A percentile compares a stretch with the other conserved stretches of the same genome.
Evolutionary conservation across 2,113 vertebrate species (phyloP).

Genomic region (Mixornis gularis): DNA sequence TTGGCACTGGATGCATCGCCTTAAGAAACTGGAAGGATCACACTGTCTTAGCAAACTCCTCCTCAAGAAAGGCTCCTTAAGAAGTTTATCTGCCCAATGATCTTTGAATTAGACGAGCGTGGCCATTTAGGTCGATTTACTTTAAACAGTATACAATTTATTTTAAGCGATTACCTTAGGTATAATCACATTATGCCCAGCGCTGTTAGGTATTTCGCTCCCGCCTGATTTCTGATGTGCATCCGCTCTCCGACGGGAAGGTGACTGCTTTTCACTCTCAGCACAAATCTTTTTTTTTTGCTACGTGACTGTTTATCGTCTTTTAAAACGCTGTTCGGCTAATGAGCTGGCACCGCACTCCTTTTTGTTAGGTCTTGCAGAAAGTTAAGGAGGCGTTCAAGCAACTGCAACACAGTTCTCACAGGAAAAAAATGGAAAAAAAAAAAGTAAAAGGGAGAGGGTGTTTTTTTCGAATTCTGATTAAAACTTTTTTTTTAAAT

Average conservation of each 20-base stretch:
- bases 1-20: conserved; percentile 34
- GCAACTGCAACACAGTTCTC: neutral
- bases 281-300: neutral
- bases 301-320: neutral
- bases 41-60: conserved; percentile 41
- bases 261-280: conserved; percentile 11
- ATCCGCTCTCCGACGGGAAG: neutral
- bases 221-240: neutral
- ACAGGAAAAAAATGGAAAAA: fast-evolving
- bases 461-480: fast-evolving
- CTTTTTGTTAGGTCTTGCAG: neutral
- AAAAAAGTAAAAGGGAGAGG: fast-evolving
- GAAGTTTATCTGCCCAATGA: conserved; percentile 52
- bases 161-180: conserved; percentile 45
- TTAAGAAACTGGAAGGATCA: conserved; percentile 47
- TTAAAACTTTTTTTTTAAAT: neutral
- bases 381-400: conserved; percentile 21
- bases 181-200: conserved; percentile 31
- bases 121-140: conserved; percentile 57
- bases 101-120: conserved; percentile 51
- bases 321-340: neutral
- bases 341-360: neutral
- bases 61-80: conserved; percentile 29
- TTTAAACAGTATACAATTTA: conserved; percentile 56
- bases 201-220: neutral